Base-by-base conservation (phyloP, 2,797 vertebrate genomes). In the Parauchenoglanis punctatus region DNA sequence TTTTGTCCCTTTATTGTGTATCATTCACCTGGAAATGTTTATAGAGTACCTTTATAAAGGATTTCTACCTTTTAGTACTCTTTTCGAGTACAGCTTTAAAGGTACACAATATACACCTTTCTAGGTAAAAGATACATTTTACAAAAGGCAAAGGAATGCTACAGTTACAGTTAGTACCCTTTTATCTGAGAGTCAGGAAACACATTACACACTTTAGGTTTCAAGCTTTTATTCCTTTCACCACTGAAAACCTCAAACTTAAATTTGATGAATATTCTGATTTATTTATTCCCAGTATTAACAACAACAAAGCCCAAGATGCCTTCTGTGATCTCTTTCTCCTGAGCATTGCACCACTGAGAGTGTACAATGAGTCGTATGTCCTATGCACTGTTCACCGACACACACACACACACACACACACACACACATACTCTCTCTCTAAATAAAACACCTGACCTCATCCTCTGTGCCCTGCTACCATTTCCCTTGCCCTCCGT, bases 381-480 rank as follows among this genome's bases (percentile, higher is more conserved):
- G 73, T 52, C 49, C 75, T 20, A 23, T 25, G 8, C 77, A 56
- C 52, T 73, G 40, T 73, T 11, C 78, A 59, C 54, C 0, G 3
- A 20, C 46, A 15, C 73, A 31, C 49, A 31, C 73, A 46, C 44
- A 46, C 72, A 46, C 73, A n/a, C 46, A 46, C 73, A 49, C 73
- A 49, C 25, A 44, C 72, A 18, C 72, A 44, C 18, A 11, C 70
- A 23, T 8, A 23, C 44, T 0, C 75, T 7, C 54, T 6, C 58
- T 13, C 58, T 65, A 52, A 67, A 76, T 85, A 67, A 35, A 78
- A 68, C 56, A 25, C 44, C 76, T 68, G 52, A 80, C 75, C 46
- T 56, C 20, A 70, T 67, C 46, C 46, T 12, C 23, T 59, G 77
- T 72, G 31, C 65, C 49, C 85, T 28, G 76, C 44, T 86, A 68